Percentiles rank a stretch among this genome's conserved stretches.
Conservation (phyloP, 2,888 invertebrate species). For the Nomada fabriciana region DNA sequence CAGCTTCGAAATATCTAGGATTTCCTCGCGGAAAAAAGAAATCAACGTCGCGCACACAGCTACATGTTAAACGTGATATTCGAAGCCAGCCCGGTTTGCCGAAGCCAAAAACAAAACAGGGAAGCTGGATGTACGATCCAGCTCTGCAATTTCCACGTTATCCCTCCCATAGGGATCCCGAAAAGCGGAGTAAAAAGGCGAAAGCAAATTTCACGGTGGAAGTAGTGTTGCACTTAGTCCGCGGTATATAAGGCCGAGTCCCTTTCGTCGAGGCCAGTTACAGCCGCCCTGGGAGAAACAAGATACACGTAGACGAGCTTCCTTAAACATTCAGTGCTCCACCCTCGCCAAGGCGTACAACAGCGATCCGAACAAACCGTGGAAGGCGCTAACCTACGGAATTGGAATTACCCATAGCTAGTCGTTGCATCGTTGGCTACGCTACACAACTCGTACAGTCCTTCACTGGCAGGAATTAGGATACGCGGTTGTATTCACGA, state of each 20-base stretch:
- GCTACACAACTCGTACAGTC: conserved; percentile 16
- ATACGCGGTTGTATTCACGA: conserved; percentile 65
- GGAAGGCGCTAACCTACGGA: conserved; percentile 67
- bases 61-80: no score
- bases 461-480: conserved; percentile 66
- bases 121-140: background rate
- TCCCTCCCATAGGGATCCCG: background rate
- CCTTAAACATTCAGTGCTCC: conserved; percentile 66
- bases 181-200: background rate
- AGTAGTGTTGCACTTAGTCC: conserved; percentile 36
- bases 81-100: background rate
- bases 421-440: background rate
- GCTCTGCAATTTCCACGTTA: conserved; percentile 30
- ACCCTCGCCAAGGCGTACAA: conserved; percentile 32
- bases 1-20: no score
- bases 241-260: conserved; percentile 37
- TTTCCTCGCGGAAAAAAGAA: background rate
- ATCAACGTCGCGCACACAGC: background rate
- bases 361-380: conserved; percentile 31
- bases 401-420: conserved; percentile 65
- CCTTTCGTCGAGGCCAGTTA: conserved; percentile 58
- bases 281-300: conserved; percentile 43
- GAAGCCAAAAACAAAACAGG: conserved; percentile 1
- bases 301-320: conserved; percentile 42
- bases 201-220: conserved; percentile 15